Evolutionary conservation across 2,113 vertebrate genomes (phyloP).

Genomic region (Ochotona curzoniae): DNA sequence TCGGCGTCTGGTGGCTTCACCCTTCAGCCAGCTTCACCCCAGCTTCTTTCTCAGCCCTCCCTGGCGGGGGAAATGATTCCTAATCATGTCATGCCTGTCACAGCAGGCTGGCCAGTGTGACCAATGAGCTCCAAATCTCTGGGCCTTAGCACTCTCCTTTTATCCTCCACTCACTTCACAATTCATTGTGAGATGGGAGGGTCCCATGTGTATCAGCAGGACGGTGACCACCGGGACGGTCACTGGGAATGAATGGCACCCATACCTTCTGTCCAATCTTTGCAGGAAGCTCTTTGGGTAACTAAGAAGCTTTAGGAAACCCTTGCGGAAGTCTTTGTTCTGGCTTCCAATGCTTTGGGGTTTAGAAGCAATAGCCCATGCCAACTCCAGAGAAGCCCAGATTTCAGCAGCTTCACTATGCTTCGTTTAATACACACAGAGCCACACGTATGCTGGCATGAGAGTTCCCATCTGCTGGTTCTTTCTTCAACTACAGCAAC

Average conservation of each 20-base stretch:
- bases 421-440: no score
- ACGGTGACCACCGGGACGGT: neutral
- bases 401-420: neutral
- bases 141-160: neutral
- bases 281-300: neutral
- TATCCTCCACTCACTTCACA: neutral
- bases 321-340: neutral
- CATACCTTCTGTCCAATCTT: neutral
- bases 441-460: no score
- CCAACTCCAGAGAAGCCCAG: neutral
- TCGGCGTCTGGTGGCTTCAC: no score
- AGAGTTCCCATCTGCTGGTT: no score
- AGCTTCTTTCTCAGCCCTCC: neutral
- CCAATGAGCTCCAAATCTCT: no score
- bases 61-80: no score
- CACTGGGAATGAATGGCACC: neutral
- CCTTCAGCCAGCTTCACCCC: neutral
- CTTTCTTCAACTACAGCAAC: no score
- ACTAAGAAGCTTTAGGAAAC: neutral
- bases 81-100: no score
- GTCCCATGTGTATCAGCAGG: neutral
- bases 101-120: no score
- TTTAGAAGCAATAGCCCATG: neutral
- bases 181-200: neutral
- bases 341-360: neutral